phyloP scores from a whole-genome alignment of 2,113 vertebrate genomes.

The Seriola aureovittata region DNA sequence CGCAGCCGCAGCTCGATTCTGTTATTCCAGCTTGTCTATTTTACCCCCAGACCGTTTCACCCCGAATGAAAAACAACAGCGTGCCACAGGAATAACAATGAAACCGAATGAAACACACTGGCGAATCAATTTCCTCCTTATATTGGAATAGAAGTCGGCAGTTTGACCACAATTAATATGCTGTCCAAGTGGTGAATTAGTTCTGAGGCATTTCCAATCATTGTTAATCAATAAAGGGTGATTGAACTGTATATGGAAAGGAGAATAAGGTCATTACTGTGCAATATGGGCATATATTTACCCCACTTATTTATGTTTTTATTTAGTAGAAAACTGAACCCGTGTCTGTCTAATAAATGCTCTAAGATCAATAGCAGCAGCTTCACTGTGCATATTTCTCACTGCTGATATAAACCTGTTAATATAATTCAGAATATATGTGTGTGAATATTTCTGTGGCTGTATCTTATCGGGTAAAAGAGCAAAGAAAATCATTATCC shows the following conservation, averaged over 20 bases:
- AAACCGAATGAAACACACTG: constrained; percentile 56
- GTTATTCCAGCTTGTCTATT: constrained; percentile 31
- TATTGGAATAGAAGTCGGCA: constrained; percentile 49
- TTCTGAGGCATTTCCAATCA: constrained; percentile 65
- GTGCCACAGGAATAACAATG: constrained; percentile 60
- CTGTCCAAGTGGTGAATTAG: constrained; percentile 49
- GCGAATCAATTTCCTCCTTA: constrained; percentile 60
- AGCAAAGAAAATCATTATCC: neutral
- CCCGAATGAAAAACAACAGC: constrained; percentile 36
- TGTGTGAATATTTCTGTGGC: neutral
- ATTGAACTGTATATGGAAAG: constrained; percentile 49
- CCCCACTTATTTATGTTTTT: constrained; percentile 18
- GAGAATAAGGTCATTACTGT: constrained; percentile 29
- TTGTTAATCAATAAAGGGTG: constrained; percentile 58
- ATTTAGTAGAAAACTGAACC: constrained; percentile 12
- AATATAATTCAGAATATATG: constrained; percentile 1
- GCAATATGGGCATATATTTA: constrained; percentile 18
- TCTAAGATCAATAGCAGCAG: neutral
- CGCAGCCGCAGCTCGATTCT: constrained; percentile 42
- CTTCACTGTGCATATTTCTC: neutral
- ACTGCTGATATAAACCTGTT: neutral
- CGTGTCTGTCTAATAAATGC: constrained; percentile 10
- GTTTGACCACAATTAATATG: constrained; percentile 69
- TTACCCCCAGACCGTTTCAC: constrained; percentile 40
- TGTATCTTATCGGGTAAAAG: neutral